Evolutionary conservation across 2,888 invertebrate species (phyloP), one percentile per base, ranked within the genome.

Genomic region (Eupithecia insigniata): DNA sequence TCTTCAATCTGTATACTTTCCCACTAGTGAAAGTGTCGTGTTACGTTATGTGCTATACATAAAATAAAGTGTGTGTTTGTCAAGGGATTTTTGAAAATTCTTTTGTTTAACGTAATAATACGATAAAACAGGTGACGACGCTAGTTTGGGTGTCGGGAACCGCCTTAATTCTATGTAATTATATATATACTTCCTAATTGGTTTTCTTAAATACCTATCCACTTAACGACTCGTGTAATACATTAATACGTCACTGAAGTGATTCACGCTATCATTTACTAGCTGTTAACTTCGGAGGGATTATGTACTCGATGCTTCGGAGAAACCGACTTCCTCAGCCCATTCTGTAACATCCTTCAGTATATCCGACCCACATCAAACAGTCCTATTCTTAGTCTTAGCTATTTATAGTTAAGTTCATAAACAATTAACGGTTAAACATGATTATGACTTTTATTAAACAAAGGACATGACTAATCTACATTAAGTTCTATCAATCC

Each of bases 401-500:
- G 16, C 60, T 28, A 60, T 60, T n/a, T 30, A 60, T 60, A 60
- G 30, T 30, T 60, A 60, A 55, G 55, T 55, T 30, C 30, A 10
- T 62, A 62, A 62, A 62, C 22, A 62, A 62, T 34, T 5, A 62
- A 32, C 10, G 22, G 55, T 55, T 55, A 55, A 55, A 14, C 22
- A 26, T 26, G 4, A 26, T 26, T 55, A 55, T 55, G 55, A 55
- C 55, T 26, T 55, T 26, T 55, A 55, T 55, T 32, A 32, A 62
- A 34, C 60, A 60, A 60, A 58, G n/a, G 78, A 79, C 34, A 72
- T 70, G 67, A 62, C 68, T 72, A 71, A 28, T 46, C 46, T 46
- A 43, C 28, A 22, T 26, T 26, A 55, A 26, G 55, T 28, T 26
- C 22, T 28, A 14, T 1, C 26, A 28, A 26, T 14, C 14, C 14